These are phyloP conservation scores for Melanotaenia pygmaea DNA, from an alignment of 2,797 vertebrate species.

Conservation along the genomic window DNA sequence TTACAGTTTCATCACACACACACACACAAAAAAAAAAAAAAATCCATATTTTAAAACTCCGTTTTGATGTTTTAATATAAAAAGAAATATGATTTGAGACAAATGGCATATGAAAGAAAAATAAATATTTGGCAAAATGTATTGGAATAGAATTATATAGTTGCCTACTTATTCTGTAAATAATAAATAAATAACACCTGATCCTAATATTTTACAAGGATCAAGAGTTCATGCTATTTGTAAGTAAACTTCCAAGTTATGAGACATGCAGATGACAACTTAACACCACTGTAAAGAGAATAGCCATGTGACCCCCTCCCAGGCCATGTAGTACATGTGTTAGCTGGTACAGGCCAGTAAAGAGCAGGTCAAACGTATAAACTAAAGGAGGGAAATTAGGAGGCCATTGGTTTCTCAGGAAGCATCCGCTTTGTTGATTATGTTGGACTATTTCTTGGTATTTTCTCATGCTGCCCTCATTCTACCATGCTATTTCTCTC, in stretches of 20 bases:
- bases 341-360: conserved; percentile 27
- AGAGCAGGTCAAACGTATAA: conserved; percentile 45
- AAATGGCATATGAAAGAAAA: background rate
- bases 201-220: background rate
- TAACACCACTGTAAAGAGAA: conserved; percentile 22
- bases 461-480: background rate
- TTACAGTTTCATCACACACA: background rate
- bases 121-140: background rate
- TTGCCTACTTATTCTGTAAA: background rate
- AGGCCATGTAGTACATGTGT: conserved; percentile 44
- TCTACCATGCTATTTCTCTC: conserved; percentile 1
- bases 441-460: background rate
- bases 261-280: conserved; percentile 16
- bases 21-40: background rate
- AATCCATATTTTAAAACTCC: no score
- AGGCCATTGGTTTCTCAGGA: conserved; percentile 20
- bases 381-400: conserved; percentile 41
- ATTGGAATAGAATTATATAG: background rate
- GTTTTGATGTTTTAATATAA: background rate
- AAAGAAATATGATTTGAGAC: background rate
- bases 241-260: conserved; percentile 21
- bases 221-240: background rate
- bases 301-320: conserved; percentile 1
- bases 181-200: no score
- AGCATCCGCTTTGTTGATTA: background rate